phyloP scores from a whole-genome alignment of 1,140 invertebrate genomes.

The Solen grandis region DNA sequence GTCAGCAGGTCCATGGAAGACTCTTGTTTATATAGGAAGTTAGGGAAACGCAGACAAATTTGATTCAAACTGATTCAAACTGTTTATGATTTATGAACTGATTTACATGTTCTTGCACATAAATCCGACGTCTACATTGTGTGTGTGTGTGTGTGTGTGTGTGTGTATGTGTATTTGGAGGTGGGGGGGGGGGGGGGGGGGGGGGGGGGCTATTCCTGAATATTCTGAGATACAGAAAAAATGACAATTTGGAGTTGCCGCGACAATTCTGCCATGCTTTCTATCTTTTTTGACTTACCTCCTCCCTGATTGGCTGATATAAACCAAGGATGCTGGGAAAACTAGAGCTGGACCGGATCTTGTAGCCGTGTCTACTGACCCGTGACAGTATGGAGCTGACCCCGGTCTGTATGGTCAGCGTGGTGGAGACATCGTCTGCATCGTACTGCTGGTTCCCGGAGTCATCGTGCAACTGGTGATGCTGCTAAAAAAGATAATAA shows the following conservation, averaged over 20 bases:
- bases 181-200: not conserved
- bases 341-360: conserved; percentile 55
- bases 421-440: conserved; percentile 24
- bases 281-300: conserved; percentile 27
- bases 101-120: not conserved
- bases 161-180: not conserved
- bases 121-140: not conserved
- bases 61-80: too few species aligned
- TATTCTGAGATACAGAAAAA: not conserved
- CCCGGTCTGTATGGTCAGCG: conserved; percentile 22
- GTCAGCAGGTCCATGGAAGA: too few species aligned
- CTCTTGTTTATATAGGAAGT: too few species aligned
- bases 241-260: too few species aligned
- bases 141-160: not conserved
- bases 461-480: not conserved
- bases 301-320: conserved; percentile 61
- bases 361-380: conserved; percentile 55
- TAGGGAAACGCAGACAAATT: too few species aligned
- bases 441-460: not conserved
- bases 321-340: conserved; percentile 63
- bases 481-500: too few species aligned
- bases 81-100: too few species aligned
- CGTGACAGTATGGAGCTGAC: conserved; percentile 46
- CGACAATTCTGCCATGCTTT: too few species aligned
- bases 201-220: too few species aligned